Evolutionary conservation across 92 coral and sea anemone genomes (phyloP), one percentile per base, ranked within the genome.

Genomic region (Desmophyllum pertusum): DNA sequence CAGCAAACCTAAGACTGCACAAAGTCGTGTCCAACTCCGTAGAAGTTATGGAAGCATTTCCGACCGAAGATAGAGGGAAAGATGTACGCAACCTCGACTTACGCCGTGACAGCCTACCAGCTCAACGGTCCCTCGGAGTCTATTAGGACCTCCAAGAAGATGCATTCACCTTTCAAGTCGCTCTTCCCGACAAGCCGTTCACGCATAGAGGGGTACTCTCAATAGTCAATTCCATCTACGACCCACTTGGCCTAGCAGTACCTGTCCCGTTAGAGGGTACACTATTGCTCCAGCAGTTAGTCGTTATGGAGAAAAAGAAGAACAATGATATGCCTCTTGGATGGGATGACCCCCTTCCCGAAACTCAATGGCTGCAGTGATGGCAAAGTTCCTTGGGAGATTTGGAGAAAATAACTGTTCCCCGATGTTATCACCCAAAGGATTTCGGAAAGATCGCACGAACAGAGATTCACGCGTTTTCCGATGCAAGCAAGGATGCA

Each of bases 291-390:
- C 87, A 85, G 72, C 69, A 81, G 69, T 40, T 73, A 17, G 89
- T 89, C 51, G 39, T 73, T 69, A 70, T 81, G 77, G 89, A 87
- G 51, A 89, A 75, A 51, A 66, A 41, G 65, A 74, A 70, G 52
- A 77, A 77, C 46, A 64, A 83, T n/a, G 48, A 69, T 46, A 29
- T 2, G 13, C 75, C 85, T 31, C 71, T 89, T 3, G 81, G 80
- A 19, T 89, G 92, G 92, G 92, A 89, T 77, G 89, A 89, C 17
- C 90, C 90, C 19, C 85, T 89, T 6, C 89, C 92, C 36, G 79
- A 89, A 9, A 38, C 64, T n/a, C 85, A 77, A 17, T 29, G 37
- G 73, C 52, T 30, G 38, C 75, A 73, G 77, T 85, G 92, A 35
- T 89, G 93, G 90, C 66, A 43, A 43, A 41, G 31, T 42, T 65